A percentile compares a stretch with the other conserved stretches of the same genome.
Conservation (phyloP, 1,140 invertebrate genomes). For the Geopemphigus sp. region DNA sequence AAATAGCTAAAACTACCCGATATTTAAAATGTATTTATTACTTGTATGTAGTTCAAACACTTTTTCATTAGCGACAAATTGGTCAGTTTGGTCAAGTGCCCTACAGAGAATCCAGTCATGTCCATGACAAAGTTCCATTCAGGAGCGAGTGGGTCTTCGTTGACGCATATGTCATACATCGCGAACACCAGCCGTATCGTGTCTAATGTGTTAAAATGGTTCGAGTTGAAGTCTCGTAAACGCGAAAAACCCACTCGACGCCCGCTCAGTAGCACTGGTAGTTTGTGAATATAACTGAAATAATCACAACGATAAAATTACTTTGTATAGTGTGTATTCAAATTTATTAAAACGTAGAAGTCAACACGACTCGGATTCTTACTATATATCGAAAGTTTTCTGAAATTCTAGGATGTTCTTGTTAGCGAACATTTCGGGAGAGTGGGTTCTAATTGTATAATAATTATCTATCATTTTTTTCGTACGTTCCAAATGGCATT, state of each 20-base stretch:
- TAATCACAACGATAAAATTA: slow-evolving; percentile 1
- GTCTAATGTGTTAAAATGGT: slow-evolving; percentile 21
- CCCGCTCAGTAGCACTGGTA: slow-evolving; percentile 7
- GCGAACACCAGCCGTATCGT: slow-evolving; percentile 33
- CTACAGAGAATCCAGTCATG: slow-evolving; percentile 41
- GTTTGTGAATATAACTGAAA: slow-evolving; percentile 24
- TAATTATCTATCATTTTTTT: slow-evolving; percentile 46
- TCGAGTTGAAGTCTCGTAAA: slow-evolving; percentile 10
- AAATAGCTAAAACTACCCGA: too few species aligned
- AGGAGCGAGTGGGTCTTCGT: slow-evolving; percentile 23
- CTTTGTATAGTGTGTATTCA: too few species aligned
- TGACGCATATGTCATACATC: slow-evolving; percentile 36
- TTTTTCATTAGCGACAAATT: slow-evolving; percentile 42
- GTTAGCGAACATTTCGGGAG: slow-evolving; percentile 48
- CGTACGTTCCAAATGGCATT: slow-evolving; percentile 29
- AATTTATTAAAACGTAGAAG: too few species aligned
- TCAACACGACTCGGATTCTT: slow-evolving; percentile 3
- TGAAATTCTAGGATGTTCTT: slow-evolving; percentile 16
- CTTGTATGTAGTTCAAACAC: slow-evolving; percentile 45
- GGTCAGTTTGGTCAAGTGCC: slow-evolving; percentile 40
- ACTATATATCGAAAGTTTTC: slow-evolving; percentile 50
- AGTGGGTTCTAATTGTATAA: slow-evolving; percentile 38
- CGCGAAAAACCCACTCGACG: slow-evolving; percentile 22
- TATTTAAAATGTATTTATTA: slow-evolving; percentile 2
- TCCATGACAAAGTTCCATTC: slow-evolving; percentile 41